These are phyloP conservation scores for Sebastes wilsoni DNA, from an alignment of 2,797 vertebrate genomes.

Conservation along the genomic window DNA sequence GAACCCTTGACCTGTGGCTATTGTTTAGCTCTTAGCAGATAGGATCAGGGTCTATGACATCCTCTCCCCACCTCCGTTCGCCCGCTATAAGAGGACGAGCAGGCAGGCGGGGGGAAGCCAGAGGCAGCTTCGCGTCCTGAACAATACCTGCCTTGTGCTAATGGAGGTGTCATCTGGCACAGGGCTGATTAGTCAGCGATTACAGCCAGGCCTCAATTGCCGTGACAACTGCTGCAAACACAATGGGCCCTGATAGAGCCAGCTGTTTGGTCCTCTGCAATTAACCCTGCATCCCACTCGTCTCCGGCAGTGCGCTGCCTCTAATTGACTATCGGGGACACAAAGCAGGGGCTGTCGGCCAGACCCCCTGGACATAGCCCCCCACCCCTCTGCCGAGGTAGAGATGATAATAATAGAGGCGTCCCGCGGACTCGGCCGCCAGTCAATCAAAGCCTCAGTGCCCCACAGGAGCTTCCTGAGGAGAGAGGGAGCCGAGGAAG, in stretches of 20 bases:
- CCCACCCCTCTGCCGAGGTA: conserved; percentile 71
- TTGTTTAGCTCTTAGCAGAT: conserved; percentile 70
- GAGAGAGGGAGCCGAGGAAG: conserved; percentile 68
- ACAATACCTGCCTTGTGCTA: conserved; percentile 82
- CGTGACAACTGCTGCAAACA: conserved; percentile 85
- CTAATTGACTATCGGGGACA: conserved; percentile 85
- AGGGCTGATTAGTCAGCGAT: conserved; percentile 88
- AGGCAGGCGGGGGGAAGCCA: conserved; percentile 44
- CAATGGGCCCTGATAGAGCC: conserved; percentile 85
- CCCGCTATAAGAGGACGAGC: conserved; percentile 54
- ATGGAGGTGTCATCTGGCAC: conserved; percentile 82
- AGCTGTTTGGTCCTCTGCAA: conserved; percentile 87
- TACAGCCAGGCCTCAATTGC: conserved; percentile 83
- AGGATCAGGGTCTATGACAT: conserved; percentile 70
- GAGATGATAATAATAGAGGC: conserved; percentile 84
- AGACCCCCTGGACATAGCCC: conserved; percentile 79
- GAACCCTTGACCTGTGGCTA: conserved; percentile 68
- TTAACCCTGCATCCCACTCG: conserved; percentile 86
- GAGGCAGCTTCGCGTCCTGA: conserved; percentile 68
- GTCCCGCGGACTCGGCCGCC: conserved; percentile 80
- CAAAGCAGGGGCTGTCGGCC: conserved; percentile 80
- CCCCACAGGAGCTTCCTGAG: conserved; percentile 78
- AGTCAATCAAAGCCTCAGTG: conserved; percentile 79
- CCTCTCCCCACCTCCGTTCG: conserved; percentile 51
- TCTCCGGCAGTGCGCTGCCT: conserved; percentile 77